A percentile compares a stretch with the other conserved stretches of the same genome.
Conservation (phyloP, 2,888 invertebrate genomes). For the Galerucella calmariensis region DNA sequence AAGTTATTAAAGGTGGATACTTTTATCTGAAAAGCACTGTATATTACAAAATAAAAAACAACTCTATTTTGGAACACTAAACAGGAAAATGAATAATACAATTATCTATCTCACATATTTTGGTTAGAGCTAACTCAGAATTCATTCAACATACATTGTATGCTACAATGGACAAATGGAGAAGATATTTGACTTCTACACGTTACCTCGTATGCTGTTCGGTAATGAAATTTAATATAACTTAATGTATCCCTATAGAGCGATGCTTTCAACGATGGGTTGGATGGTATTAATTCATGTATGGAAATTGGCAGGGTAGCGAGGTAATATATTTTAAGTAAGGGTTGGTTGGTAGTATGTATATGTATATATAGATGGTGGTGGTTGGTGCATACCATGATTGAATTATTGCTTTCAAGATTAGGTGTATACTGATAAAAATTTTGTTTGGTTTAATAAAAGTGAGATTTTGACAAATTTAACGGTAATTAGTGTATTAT, state of each 20-base stretch:
- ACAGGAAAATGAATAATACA: too few relatives aligned
- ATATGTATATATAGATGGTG: constrained; percentile 5
- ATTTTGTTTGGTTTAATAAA: not conserved
- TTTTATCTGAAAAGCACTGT: too few relatives aligned
- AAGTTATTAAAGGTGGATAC: too few relatives aligned
- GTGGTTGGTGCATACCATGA: constrained; percentile 39
- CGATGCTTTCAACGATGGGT: constrained; percentile 45
- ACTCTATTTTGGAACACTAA: too few relatives aligned
- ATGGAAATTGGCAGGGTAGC: constrained; percentile 42
- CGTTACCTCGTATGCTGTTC: not conserved
- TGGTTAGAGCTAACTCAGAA: too few relatives aligned
- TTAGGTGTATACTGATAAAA: constrained; percentile 32
- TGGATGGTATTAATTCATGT: constrained; percentile 45
- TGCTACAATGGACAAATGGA: too few relatives aligned
- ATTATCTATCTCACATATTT: too few relatives aligned
- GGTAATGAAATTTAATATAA: constrained; percentile 45
- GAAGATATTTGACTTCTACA: not conserved
- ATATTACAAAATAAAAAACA: too few relatives aligned
- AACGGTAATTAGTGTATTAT: too few relatives aligned
- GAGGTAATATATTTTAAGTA: constrained; percentile 44
- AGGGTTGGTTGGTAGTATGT: constrained; percentile 20
- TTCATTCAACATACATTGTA: too few relatives aligned
- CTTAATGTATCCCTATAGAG: constrained; percentile 43
- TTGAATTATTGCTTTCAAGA: constrained; percentile 42
- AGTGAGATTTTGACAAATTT: too few relatives aligned